A percentile compares a stretch with the other conserved stretches of the same genome.
phyloP scores from a whole-genome alignment of 2,113 vertebrate species.

The Silurus asotus region DNA sequence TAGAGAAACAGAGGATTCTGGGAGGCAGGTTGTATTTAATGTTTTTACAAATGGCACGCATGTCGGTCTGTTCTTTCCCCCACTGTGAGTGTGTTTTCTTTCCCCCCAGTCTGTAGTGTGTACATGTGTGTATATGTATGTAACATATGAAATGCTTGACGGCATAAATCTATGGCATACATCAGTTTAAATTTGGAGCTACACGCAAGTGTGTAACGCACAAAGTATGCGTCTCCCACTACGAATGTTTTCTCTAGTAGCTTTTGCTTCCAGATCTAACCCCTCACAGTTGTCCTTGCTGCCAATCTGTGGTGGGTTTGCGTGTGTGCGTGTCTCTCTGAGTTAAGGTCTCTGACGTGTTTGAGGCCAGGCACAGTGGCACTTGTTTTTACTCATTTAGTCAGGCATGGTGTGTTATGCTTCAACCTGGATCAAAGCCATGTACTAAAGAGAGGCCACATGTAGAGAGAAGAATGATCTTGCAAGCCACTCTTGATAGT shows the following conservation, averaged over 20 bases:
- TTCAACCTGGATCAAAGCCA: conserved; percentile 66
- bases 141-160: conserved; percentile 11
- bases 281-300: conserved; percentile 50
- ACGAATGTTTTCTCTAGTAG: conserved; percentile 64
- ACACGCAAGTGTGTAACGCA: not conserved
- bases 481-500: conserved; percentile 32
- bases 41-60: conserved; percentile 58
- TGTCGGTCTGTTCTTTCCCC: conserved; percentile 61
- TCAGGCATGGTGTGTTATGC: conserved; percentile 66
- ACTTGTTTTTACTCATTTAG: conserved; percentile 64
- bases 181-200: not conserved
- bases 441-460: conserved; percentile 68
- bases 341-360: conserved; percentile 54
- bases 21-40: conserved; percentile 29
- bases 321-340: conserved; percentile 55
- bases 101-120: not conserved
- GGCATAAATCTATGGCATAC: conserved; percentile 7
- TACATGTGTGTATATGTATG: not conserved
- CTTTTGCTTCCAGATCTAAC: conserved; percentile 36
- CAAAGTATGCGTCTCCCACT: conserved; percentile 51
- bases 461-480: conserved; percentile 57
- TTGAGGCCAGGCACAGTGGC: conserved; percentile 48
- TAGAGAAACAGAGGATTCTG: conserved; percentile 52
- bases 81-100: conserved; percentile 62
- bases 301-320: conserved; percentile 40